Percentiles rank a stretch among this genome's conserved stretches.
phyloP scores from a whole-genome alignment of 2,888 invertebrate species.

The Conistra vaccinii region DNA sequence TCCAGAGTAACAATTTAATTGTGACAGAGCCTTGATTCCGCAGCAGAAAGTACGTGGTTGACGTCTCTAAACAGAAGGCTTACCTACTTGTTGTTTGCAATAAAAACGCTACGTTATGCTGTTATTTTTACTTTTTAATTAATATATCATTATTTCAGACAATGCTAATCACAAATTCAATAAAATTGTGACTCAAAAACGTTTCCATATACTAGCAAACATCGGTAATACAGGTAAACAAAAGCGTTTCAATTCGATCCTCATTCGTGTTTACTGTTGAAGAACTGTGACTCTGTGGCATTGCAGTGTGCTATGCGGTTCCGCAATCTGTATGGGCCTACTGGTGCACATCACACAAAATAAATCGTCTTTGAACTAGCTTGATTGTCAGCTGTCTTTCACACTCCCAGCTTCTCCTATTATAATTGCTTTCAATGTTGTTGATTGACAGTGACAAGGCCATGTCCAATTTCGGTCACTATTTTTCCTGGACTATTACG shows the following conservation, averaged over 20 bases:
- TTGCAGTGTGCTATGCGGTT: not conserved
- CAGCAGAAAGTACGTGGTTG: no score
- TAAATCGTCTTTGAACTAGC: not conserved
- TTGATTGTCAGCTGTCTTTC: conserved; percentile 39
- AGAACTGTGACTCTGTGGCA: not conserved
- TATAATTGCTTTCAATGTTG: conserved; percentile 12
- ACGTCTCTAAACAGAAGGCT: no score
- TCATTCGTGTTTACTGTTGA: conserved; percentile 13
- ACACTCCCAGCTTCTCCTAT: not conserved
- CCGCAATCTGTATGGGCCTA: conserved; percentile 11
- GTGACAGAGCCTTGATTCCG: not conserved
- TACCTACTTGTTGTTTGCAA: no score
- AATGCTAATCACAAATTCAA: conserved; percentile 8
- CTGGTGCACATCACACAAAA: not conserved
- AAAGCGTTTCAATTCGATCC: conserved; percentile 18
- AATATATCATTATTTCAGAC: no score
- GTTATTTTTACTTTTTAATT: no score
- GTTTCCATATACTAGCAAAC: not conserved
- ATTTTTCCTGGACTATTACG: conserved; percentile 1
- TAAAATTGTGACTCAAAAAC: not conserved
- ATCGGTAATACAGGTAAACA: not conserved
- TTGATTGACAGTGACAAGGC: conserved; percentile 31
- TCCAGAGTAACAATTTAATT: not conserved
- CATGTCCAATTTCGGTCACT: conserved; percentile 8
- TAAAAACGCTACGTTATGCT: no score